Conservation (phyloP, 2,888 invertebrate species). For the Xylophagus ater region DNA sequence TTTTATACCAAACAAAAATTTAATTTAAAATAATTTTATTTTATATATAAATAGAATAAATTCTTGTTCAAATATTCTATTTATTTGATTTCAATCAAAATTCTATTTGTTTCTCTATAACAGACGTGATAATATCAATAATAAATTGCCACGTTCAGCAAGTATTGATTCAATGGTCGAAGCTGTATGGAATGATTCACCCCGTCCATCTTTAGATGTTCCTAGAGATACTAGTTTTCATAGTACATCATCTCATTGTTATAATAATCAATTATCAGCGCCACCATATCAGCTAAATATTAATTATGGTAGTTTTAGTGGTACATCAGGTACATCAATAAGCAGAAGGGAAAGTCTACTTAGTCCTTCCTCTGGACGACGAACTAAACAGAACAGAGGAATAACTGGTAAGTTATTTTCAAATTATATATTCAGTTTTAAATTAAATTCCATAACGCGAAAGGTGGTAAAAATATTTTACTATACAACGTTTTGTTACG, state of each 20-base stretch:
- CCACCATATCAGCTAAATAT: conserved; percentile 36
- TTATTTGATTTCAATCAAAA: too few species aligned
- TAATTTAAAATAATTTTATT: too few species aligned
- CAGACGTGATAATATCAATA: conserved; percentile 42
- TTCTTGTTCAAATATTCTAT: too few species aligned
- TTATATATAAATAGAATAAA: too few species aligned
- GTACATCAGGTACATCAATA: conserved; percentile 22
- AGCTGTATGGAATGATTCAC: conserved; percentile 50
- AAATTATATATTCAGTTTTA: too few species aligned
- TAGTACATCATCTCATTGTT: conserved; percentile 16
- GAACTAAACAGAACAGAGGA: conserved; percentile 64
- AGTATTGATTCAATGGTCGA: conserved; percentile 72
- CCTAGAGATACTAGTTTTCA: conserved; percentile 19
- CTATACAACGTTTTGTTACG: too few species aligned
- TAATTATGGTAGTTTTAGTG: conserved; percentile 26
- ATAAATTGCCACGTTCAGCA: conserved; percentile 57
- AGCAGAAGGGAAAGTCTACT: conserved; percentile 50
- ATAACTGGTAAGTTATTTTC: conserved; percentile 59
- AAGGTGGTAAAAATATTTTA: too few species aligned
- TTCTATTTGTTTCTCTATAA: too few species aligned
- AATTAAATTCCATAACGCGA: too few species aligned
- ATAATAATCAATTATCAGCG: conserved; percentile 31
- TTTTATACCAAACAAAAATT: too few species aligned
- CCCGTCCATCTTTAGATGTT: conserved; percentile 35
- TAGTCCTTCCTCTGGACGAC: conserved; percentile 63